These are phyloP conservation scores for Acronicta aceris DNA, from an alignment of 2,888 invertebrate genomes.

Conservation along the genomic window DNA sequence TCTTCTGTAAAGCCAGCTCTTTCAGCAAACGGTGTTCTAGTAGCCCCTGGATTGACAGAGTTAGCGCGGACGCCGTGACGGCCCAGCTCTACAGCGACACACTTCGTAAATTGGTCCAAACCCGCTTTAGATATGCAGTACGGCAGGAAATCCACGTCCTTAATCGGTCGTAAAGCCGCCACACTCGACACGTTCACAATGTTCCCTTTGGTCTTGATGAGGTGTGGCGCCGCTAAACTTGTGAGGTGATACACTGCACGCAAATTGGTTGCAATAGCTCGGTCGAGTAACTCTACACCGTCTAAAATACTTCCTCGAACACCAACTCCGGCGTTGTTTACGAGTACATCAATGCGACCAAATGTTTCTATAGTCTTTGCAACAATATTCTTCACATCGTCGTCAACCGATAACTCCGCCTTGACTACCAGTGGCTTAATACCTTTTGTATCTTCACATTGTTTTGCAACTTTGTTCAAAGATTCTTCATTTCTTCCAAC, in stretches of 20 bases:
- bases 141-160: constrained; percentile 92
- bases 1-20: constrained; percentile 93
- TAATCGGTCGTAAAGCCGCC: constrained; percentile 91
- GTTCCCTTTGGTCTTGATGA: constrained; percentile 94
- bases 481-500: constrained; percentile 92
- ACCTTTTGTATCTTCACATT: constrained; percentile 84
- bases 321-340: constrained; percentile 96
- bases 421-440: constrained; percentile 88
- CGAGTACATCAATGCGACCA: constrained; percentile 92
- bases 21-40: constrained; percentile 90
- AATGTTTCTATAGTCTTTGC: constrained; percentile 91
- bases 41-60: constrained; percentile 97
- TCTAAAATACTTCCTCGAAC: constrained; percentile 93
- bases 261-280: constrained; percentile 95
- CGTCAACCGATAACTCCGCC: constrained; percentile 91
- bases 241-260: constrained; percentile 94
- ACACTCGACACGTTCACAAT: constrained; percentile 98
- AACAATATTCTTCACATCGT: constrained; percentile 91
- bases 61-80: constrained; percentile 94
- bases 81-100: constrained; percentile 95
- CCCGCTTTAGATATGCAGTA: constrained; percentile 98
- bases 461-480: constrained; percentile 89
- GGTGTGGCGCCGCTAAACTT: constrained; percentile 94
- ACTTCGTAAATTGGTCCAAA: constrained; percentile 97
- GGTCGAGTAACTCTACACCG: constrained; percentile 95